phyloP scores from a whole-genome alignment of 2,797 vertebrate genomes.

The Onychomys arenicola region DNA sequence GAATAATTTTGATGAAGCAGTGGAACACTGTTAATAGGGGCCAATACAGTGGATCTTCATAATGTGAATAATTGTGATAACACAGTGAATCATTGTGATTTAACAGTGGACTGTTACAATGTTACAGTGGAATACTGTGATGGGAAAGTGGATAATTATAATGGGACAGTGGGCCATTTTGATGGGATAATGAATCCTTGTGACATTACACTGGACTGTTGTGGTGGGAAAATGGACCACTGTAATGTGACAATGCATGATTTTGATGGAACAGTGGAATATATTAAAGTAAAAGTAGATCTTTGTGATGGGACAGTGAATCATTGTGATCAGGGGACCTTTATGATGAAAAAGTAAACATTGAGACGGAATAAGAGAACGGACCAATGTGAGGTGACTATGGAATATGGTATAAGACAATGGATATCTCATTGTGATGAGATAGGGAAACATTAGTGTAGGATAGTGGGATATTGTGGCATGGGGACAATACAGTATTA shows the following conservation, averaged over 20 bases:
- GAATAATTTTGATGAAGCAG: background rate
- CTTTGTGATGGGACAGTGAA: background rate
- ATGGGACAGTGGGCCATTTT: background rate
- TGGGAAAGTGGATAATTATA: background rate
- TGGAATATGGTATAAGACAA: background rate
- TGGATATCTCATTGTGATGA: background rate
- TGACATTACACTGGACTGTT: background rate
- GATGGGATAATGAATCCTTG: background rate
- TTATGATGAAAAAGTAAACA: background rate
- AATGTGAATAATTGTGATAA: no score
- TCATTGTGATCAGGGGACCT: background rate
- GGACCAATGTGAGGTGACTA: background rate
- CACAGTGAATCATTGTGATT: background rate
- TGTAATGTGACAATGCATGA: background rate
- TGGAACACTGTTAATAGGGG: background rate
- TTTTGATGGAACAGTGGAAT: background rate
- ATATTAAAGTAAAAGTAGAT: background rate
- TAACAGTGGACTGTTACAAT: background rate
- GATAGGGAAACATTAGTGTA: background rate
- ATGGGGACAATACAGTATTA: background rate
- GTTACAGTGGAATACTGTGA: background rate
- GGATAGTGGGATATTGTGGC: background rate
- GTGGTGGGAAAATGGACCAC: background rate
- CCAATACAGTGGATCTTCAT: background rate
- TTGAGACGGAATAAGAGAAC: background rate